phyloP scores from a whole-genome alignment of 1,140 invertebrate genomes.

The Bradysia coprophila region DNA sequence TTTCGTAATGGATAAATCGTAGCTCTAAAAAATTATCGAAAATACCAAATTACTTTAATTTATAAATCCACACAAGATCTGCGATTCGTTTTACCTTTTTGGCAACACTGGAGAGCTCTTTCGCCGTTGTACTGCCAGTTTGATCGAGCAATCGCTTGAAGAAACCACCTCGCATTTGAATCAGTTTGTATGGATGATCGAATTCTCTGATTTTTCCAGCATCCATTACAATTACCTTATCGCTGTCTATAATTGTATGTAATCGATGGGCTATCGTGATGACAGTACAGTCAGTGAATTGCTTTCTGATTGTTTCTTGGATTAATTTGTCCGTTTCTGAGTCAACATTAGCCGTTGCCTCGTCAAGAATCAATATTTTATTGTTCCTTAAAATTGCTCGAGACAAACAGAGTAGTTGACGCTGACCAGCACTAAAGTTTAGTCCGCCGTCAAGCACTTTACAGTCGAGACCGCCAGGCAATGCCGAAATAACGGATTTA shows the following conservation, averaged over 20 bases:
- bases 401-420: slow-evolving; percentile 61
- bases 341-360: slow-evolving; percentile 83
- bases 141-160: not conserved
- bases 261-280: slow-evolving; percentile 71
- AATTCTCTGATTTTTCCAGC: slow-evolving; percentile 45
- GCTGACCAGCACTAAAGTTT: slow-evolving; percentile 64
- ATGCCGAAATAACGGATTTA: slow-evolving; percentile 30
- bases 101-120: no score
- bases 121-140: no score
- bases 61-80: no score
- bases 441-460: slow-evolving; percentile 48
- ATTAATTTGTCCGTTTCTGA: slow-evolving; percentile 52
- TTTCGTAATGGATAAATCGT: no score
- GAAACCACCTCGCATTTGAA: slow-evolving; percentile 26
- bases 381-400: slow-evolving; percentile 58
- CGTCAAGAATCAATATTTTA: slow-evolving; percentile 65
- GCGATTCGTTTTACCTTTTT: no score
- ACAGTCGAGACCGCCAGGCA: slow-evolving; percentile 27
- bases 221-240: slow-evolving; percentile 55
- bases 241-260: slow-evolving; percentile 62
- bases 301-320: slow-evolving; percentile 49
- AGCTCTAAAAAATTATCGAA: no score
- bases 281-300: slow-evolving; percentile 58
- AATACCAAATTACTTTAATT: no score
- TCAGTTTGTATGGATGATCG: slow-evolving; percentile 42